phyloP scores from a whole-genome alignment of 2,797 vertebrate species.

The Luscinia luscinia region DNA sequence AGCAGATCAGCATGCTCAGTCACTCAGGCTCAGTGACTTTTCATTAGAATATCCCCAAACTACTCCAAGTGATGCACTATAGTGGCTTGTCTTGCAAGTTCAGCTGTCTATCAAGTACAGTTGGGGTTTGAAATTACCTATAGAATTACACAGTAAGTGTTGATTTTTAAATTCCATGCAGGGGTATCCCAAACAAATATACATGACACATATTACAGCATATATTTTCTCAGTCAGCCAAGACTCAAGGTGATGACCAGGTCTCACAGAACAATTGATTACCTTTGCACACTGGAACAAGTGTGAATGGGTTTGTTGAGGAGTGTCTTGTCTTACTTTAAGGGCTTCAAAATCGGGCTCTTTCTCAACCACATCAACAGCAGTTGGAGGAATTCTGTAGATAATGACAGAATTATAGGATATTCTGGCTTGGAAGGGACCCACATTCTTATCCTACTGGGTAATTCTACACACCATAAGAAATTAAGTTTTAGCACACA shows the following conservation, averaged over 20 bases:
- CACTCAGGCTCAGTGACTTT: neutral
- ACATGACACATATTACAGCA: accelerated
- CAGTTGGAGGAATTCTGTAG: neutral
- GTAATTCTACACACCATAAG: neutral
- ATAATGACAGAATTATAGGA: neutral
- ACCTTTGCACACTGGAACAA: neutral
- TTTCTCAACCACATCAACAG: neutral
- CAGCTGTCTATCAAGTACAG: too few relatives aligned
- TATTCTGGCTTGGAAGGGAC: neutral
- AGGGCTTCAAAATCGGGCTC: neutral
- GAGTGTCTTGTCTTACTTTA: neutral
- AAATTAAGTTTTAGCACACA: neutral
- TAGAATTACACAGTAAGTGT: neutral
- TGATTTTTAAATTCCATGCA: neutral
- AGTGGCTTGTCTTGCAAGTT: neutral
- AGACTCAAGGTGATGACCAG: too few relatives aligned
- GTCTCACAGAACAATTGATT: accelerated
- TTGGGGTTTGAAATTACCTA: neutral
- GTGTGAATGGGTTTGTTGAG: neutral
- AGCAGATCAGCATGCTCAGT: too few relatives aligned
- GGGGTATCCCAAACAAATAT: neutral
- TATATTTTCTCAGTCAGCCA: neutral
- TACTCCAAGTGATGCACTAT: neutral
- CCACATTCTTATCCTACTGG: neutral
- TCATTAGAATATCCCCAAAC: neutral